Evolutionary conservation across 2,888 invertebrate species (phyloP).

Genomic region (Deroplatys truncata): DNA sequence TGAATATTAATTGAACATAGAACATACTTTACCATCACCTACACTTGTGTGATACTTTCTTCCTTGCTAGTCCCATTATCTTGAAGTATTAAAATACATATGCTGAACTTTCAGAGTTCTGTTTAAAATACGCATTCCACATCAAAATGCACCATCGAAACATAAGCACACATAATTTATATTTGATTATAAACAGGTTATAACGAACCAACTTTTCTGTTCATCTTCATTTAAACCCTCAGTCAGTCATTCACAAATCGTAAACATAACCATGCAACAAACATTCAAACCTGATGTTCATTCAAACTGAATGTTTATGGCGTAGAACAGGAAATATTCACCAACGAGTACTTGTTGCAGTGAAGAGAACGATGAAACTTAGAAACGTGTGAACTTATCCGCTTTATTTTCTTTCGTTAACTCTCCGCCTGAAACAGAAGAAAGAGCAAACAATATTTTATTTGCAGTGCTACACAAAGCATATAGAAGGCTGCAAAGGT

Average conservation of each 20-base stretch:
- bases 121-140: not conserved
- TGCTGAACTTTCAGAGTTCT: not conserved
- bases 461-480: not conserved
- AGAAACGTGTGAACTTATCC: not conserved
- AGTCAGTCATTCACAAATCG: not conserved
- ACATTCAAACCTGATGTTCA: too few species aligned
- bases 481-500: too few species aligned
- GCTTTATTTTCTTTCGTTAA: not conserved
- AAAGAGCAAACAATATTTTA: not conserved
- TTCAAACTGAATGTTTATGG: too few species aligned
- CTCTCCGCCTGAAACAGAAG: not conserved
- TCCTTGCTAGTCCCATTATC: not conserved
- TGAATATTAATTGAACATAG: not conserved
- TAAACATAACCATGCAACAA: too few species aligned
- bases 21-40: not conserved
- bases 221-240: not conserved
- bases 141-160: not conserved
- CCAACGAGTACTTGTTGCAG: not conserved
- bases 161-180: not conserved
- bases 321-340: too few species aligned
- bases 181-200: not conserved
- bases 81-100: not conserved
- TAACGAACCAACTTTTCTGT: not conserved
- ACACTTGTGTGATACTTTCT: not conserved
- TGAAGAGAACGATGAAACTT: not conserved